Evolutionary conservation across 2,113 vertebrate genomes (phyloP).

Genomic region (Tapirus terrestris): DNA sequence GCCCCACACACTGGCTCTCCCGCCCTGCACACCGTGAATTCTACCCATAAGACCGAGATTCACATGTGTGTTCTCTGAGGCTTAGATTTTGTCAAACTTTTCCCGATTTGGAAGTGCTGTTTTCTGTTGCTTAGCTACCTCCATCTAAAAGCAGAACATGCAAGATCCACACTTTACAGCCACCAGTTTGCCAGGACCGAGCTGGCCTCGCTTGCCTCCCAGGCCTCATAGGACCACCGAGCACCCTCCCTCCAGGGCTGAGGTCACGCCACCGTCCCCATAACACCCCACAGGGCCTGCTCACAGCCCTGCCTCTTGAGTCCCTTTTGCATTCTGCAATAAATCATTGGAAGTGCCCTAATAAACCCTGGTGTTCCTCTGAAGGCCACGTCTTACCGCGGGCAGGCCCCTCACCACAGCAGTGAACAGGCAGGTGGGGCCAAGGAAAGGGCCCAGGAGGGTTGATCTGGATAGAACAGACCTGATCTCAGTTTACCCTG

Average conservation of each 20-base stretch:
- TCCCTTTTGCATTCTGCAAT: neutral
- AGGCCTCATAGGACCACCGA: too few species aligned
- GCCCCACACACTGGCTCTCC: neutral
- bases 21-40: neutral
- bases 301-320: neutral
- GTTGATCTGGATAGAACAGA: neutral
- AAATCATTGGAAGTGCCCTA: neutral
- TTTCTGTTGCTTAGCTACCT: neutral
- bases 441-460: neutral
- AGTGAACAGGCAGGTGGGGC: neutral
- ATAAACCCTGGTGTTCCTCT: neutral
- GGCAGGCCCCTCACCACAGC: neutral
- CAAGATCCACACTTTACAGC: accelerated
- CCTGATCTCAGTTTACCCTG: neutral
- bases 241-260: too few species aligned
- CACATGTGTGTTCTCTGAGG: neutral
- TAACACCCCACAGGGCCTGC: neutral
- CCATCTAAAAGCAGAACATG: neutral
- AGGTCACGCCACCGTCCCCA: neutral
- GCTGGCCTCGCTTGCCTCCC: neutral
- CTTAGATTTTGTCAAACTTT: neutral
- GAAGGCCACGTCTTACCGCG: accelerated
- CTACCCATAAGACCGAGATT: neutral
- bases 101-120: neutral
- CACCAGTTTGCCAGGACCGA: accelerated